Evolutionary conservation across 2,113 vertebrate genomes (phyloP).

Genomic region (Rhea pennata): DNA sequence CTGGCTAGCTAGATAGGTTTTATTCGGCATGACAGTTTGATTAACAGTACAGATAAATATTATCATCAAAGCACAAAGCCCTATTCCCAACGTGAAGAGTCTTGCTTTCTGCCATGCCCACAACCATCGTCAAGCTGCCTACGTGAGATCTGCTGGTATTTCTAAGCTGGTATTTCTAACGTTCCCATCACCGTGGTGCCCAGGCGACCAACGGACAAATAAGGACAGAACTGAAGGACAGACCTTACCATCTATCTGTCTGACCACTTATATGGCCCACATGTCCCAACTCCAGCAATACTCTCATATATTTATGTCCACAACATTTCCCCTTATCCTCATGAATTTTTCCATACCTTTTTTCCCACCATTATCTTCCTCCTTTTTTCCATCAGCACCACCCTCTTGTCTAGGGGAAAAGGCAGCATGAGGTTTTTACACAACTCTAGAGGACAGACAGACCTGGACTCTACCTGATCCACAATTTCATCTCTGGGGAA

Average conservation of each 20-base stretch:
- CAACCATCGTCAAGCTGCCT: constrained; percentile 48
- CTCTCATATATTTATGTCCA: background rate
- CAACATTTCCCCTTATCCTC: background rate
- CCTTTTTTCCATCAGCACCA: background rate
- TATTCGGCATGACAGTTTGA: constrained; percentile 18
- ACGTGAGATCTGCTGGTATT: constrained; percentile 55
- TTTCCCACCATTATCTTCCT: background rate
- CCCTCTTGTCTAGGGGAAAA: background rate
- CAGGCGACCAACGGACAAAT: constrained; percentile 52
- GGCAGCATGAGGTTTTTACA: background rate
- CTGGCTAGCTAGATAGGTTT: constrained; percentile 42
- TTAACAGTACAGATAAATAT: constrained; percentile 39
- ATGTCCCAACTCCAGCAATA: background rate
- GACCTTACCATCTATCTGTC: background rate
- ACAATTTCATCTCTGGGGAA: constrained; percentile 31
- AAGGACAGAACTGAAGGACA: constrained; percentile 52
- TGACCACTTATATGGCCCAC: background rate
- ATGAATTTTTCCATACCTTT: background rate
- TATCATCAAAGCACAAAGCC: constrained; percentile 48
- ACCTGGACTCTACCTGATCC: constrained; percentile 3
- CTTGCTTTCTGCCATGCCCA: constrained; percentile 29
- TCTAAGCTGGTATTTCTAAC: constrained; percentile 48
- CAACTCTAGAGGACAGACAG: background rate
- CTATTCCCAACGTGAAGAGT: background rate
- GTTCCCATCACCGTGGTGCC: constrained; percentile 36